Conservation (phyloP, 2,888 invertebrate species). For the Elmis aenea region DNA sequence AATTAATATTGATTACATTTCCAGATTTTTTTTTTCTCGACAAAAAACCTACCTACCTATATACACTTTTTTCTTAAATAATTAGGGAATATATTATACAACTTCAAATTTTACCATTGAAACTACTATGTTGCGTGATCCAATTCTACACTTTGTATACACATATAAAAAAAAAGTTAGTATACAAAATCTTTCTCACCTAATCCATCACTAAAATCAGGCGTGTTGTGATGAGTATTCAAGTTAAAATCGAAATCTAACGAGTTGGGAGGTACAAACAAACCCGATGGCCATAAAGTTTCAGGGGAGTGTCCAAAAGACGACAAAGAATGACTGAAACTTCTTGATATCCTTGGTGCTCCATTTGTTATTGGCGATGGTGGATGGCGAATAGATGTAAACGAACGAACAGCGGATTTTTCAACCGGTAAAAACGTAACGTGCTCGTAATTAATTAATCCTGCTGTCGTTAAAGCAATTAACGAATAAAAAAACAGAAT, state of each 20-base stretch:
- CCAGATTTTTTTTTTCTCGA: no score
- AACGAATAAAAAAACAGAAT: constrained; percentile 5
- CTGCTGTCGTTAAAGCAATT: constrained; percentile 4
- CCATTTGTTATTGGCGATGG: constrained; percentile 5
- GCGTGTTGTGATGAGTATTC: constrained; percentile 43
- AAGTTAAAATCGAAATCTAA: constrained; percentile 38
- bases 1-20: no score
- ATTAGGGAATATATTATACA: no score
- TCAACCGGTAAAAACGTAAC: constrained; percentile 3
- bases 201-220: constrained; percentile 46
- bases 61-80: no score
- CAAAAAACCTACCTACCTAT: no score
- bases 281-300: constrained; percentile 11
- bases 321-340: constrained; percentile 10
- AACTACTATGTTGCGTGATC: no score
- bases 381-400: constrained; percentile 3
- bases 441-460: constrained; percentile 1
- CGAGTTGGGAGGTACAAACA: constrained; percentile 45
- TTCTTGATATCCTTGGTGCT: constrained; percentile 13
- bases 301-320: constrained; percentile 7
- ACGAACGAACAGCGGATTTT: constrained; percentile 1
- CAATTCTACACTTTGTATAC: no score
- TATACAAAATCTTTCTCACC: no score
- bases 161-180: no score
- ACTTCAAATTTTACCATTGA: no score